phyloP scores from a whole-genome alignment of 2,113 vertebrate genomes.

The Xenopus borealis region DNA sequence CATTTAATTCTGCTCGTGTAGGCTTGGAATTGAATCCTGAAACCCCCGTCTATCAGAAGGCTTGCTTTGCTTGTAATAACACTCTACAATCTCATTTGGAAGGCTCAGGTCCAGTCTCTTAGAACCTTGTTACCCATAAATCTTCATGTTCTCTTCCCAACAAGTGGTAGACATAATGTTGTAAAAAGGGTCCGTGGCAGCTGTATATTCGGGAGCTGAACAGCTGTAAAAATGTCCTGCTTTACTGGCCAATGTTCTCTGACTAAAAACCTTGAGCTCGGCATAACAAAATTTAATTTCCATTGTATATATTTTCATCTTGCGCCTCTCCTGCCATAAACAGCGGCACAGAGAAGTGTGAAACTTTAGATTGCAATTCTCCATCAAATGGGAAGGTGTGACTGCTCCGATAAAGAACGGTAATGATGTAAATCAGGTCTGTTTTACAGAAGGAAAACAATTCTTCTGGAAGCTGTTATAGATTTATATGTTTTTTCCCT shows the following conservation, averaged over 20 bases:
- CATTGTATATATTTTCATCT: background rate
- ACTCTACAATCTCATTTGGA: slow-evolving; percentile 33
- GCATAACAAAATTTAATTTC: slow-evolving; percentile 25
- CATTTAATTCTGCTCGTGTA: slow-evolving; percentile 10
- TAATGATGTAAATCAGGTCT: background rate
- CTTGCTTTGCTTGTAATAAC: slow-evolving; percentile 28
- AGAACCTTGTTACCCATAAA: slow-evolving; percentile 39
- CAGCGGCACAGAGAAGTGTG: background rate
- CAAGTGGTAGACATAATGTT: slow-evolving; percentile 9
- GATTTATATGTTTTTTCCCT: too few species aligned
- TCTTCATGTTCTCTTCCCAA: slow-evolving; percentile 26
- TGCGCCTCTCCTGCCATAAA: background rate
- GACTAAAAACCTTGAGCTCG: slow-evolving; percentile 13
- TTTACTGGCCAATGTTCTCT: slow-evolving; percentile 26
- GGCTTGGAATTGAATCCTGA: slow-evolving; percentile 5
- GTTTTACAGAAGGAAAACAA: too few species aligned
- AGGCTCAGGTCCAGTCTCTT: slow-evolving; percentile 30
- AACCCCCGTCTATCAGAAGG: slow-evolving; percentile 8
- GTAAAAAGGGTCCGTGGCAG: slow-evolving; percentile 14
- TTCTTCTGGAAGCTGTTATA: too few species aligned
- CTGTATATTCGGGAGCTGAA: slow-evolving; percentile 15
- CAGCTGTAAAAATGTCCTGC: slow-evolving; percentile 36
- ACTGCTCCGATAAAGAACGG: slow-evolving; percentile 2
- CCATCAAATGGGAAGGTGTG: background rate
- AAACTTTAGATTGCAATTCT: background rate